A percentile compares a stretch with the other conserved stretches of the same genome.
phyloP scores from a whole-genome alignment of 2,113 vertebrate species.

The Turdus rufiventris region DNA sequence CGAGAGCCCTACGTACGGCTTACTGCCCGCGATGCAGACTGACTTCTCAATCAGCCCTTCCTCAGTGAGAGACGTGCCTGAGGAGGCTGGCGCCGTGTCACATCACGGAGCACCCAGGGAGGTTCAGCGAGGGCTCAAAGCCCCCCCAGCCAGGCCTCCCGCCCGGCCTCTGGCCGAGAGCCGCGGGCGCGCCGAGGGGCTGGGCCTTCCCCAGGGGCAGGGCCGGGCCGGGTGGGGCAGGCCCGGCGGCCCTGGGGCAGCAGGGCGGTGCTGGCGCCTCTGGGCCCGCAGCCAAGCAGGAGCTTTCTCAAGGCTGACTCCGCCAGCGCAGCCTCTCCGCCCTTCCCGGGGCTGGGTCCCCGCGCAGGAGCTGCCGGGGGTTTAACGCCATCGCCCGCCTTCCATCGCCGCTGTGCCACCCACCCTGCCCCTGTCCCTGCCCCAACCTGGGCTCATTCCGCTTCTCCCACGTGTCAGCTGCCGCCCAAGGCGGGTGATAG shows the following conservation, averaged over 20 bases:
- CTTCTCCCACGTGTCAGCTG: accelerated
- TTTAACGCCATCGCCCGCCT: accelerated
- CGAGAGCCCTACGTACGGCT: accelerated
- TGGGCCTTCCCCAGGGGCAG: neutral
- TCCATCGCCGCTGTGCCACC: neutral
- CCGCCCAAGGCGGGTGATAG: neutral
- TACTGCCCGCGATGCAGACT: accelerated
- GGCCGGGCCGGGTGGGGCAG: neutral
- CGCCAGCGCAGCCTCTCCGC: neutral
- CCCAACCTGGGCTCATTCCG: accelerated
- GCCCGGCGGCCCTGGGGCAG: neutral
- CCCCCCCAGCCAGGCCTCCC: no score
- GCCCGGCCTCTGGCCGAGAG: neutral
- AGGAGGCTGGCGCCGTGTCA: neutral
- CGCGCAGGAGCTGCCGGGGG: accelerated
- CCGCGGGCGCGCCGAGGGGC: neutral
- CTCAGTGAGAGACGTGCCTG: accelerated
- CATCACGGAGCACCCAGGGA: neutral
- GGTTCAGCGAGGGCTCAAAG: accelerated
- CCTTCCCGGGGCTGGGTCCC: neutral
- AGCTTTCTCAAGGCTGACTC: neutral
- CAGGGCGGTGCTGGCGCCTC: neutral
- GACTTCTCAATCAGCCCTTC: neutral
- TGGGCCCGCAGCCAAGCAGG: neutral
- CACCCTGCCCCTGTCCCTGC: neutral